Evolutionary conservation across 2,888 invertebrate genomes (phyloP), one percentile per base, ranked within the genome.

Genomic region (Drosophila maculinotata): DNA sequence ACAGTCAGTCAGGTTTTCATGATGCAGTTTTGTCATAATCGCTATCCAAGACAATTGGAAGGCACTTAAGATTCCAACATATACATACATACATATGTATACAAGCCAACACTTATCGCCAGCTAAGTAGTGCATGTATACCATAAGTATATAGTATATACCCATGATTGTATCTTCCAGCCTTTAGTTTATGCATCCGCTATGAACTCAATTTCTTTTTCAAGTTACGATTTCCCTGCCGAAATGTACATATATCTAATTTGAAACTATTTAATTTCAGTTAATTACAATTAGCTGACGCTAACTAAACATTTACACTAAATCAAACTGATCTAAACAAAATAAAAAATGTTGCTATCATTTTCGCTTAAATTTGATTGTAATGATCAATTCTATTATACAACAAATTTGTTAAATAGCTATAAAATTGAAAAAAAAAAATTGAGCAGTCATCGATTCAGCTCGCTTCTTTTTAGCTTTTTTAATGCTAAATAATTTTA

Each of bases 11-110:
- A 8, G 41, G 47, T 14, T 57, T 69, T 38, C 57, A 42, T 54
- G 57, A 38, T 76, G 76, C 70, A 76, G 39, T 58, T 76, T 75
- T 70, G 76, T 52, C 76, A 64, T 59, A 72, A 59, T 56, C 31
- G 14, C 39, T 31, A 53, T 59, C 51, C 28, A 52, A 48, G n/a
- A 70, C 58, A 51, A 76, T 70, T 71, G 49, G 41, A 30, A 31
- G 39, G 15, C 76, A 71, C 63, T 71, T 69, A 20, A 54, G 53
- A 69, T 63, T 47, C 42, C n/a, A 4, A 20, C 4, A 20, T 20
- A 20, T 3, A 20, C 20, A 2, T 20, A 20, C n/a, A n/a, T n/a
- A n/a, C n/a, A 23, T 42, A 28, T 25, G 20, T 38, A 26, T 25
- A 14, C 20, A 14, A 33, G 35, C 35, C 20, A 33, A 56, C 25